phyloP scores from a whole-genome alignment of 2,888 invertebrate species.

The Meganola albula region DNA sequence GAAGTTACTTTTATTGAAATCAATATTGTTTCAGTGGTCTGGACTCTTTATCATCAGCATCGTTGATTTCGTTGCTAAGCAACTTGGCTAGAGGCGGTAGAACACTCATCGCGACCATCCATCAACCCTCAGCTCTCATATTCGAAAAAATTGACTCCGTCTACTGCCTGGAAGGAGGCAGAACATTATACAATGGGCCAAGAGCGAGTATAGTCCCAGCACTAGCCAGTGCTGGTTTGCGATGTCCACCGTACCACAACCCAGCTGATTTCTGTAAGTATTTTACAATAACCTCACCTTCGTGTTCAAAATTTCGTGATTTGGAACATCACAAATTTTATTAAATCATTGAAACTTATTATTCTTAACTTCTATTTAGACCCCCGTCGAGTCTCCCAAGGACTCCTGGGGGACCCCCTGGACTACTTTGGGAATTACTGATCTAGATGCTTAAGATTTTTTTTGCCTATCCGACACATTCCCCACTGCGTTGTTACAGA shows the following conservation, averaged over 20 bases:
- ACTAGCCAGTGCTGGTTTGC: constrained; percentile 83
- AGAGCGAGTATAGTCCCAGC: constrained; percentile 86
- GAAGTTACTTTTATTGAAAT: too few species aligned
- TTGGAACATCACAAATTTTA: too few species aligned
- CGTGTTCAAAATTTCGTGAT: too few species aligned
- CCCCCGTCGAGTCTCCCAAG: too few species aligned
- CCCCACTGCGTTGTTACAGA: too few species aligned
- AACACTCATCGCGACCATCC: constrained; percentile 94
- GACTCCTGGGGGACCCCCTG: too few species aligned
- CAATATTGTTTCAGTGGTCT: constrained; percentile 84
- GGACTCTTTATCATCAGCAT: constrained; percentile 92
- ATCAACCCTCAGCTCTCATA: constrained; percentile 94
- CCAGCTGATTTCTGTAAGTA: constrained; percentile 95
- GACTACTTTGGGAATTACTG: too few species aligned
- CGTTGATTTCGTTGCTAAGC: constrained; percentile 88
- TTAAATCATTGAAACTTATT: too few species aligned
- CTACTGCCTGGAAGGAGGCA: constrained; percentile 89
- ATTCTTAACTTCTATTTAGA: too few species aligned
- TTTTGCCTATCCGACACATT: too few species aligned
- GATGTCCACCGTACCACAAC: constrained; percentile 95
- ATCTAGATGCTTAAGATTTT: too few species aligned
- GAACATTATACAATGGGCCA: constrained; percentile 90
- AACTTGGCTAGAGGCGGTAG: constrained; percentile 89
- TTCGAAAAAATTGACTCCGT: constrained; percentile 96
- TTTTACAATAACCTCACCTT: too few species aligned